These are phyloP conservation scores for Hirtodrosophila cameraria DNA, from an alignment of 2,888 invertebrate genomes.

Conservation along the genomic window DNA sequence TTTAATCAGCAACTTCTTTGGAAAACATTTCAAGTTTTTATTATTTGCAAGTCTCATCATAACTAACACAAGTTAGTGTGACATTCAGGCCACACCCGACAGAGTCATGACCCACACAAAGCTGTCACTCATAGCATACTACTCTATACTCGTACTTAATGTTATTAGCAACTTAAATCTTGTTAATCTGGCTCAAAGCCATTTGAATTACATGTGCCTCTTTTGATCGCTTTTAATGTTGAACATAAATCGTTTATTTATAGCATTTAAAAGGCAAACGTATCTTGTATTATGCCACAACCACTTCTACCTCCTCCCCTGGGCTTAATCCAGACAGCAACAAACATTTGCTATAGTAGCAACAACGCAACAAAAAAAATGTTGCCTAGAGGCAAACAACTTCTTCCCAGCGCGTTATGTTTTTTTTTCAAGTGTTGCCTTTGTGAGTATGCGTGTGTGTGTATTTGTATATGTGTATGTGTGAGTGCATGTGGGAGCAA, in stretches of 20 bases:
- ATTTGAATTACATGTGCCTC: constrained; percentile 25
- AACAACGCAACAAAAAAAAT: constrained; percentile 17
- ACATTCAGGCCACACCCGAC: constrained; percentile 17
- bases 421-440: constrained; percentile 19
- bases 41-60: not conserved
- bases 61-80: not conserved
- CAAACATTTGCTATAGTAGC: constrained; percentile 25
- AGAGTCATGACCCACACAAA: not conserved
- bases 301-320: not conserved
- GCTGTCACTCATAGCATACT: not conserved
- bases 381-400: constrained; percentile 32
- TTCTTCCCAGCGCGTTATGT: constrained; percentile 28
- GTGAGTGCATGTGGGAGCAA: constrained; percentile 8
- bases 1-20: constrained; percentile 23
- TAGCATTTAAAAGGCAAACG: constrained; percentile 47
- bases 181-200: constrained; percentile 33
- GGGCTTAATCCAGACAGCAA: not conserved
- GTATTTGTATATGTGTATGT: not conserved
- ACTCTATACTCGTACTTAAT: not conserved
- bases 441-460: not conserved
- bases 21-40: not conserved
- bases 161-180: constrained; percentile 13
- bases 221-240: constrained; percentile 56
- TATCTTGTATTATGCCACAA: constrained; percentile 8
- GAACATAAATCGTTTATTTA: constrained; percentile 54